Percentiles rank a stretch among this genome's conserved stretches.
Conservation (phyloP, 2,888 invertebrate species). For the Argyra leucocephala region DNA sequence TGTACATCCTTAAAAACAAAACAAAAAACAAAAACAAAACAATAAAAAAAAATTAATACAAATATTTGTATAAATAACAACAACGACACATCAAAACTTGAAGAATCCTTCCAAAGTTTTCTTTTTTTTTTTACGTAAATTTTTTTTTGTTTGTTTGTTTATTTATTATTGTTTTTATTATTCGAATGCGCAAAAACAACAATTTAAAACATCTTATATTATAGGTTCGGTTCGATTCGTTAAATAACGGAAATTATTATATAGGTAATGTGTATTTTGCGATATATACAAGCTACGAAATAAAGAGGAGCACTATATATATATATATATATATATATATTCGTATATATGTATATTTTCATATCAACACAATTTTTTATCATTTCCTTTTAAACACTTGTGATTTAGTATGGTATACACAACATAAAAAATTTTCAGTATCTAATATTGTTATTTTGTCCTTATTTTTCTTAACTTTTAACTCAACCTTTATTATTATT, state of each 20-base stretch:
- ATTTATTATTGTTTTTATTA: too few relatives aligned
- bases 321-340: too few relatives aligned
- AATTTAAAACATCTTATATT: too few relatives aligned
- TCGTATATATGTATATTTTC: too few relatives aligned
- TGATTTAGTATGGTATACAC: too few relatives aligned
- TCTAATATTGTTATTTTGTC: too few relatives aligned
- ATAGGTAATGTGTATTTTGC: neutral
- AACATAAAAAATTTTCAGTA: too few relatives aligned
- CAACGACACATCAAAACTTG: neutral
- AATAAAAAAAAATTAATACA: neutral
- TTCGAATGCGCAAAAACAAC: neutral
- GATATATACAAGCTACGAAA: neutral
- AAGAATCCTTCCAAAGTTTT: neutral
- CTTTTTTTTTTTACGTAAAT: neutral
- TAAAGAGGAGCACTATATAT: neutral
- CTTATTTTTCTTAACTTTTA: too few relatives aligned
- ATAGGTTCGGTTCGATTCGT: constrained; percentile 1
- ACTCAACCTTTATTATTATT: too few relatives aligned
- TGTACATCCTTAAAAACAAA: constrained; percentile 3
- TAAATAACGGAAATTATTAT: neutral
- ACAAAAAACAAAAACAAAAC: neutral
- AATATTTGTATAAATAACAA: neutral
- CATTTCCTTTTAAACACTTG: too few relatives aligned
- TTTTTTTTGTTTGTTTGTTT: neutral
- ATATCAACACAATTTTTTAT: too few relatives aligned